phyloP scores from a whole-genome alignment of 1,140 invertebrate genomes.

The Drosophila carrolli region DNA sequence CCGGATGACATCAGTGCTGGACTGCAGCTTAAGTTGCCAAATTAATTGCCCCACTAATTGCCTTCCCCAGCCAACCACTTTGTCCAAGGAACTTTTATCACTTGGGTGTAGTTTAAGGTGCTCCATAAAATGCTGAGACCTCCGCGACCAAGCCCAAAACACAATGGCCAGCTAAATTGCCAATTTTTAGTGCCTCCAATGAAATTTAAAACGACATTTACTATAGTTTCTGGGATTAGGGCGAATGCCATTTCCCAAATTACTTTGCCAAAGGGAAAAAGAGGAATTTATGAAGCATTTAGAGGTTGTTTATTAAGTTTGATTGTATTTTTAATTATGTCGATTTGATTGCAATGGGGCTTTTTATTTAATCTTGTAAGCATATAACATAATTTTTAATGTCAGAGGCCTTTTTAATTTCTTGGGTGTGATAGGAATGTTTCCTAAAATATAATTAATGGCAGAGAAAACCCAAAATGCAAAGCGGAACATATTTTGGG shows the following conservation, averaged over 20 bases:
- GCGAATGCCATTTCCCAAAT: conserved; percentile 60
- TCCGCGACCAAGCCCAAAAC: conserved; percentile 24
- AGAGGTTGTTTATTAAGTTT: conserved; percentile 18
- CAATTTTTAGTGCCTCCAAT: conserved; percentile 70
- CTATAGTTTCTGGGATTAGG: conserved; percentile 23
- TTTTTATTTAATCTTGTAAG: background rate
- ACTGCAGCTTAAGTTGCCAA: conserved; percentile 41
- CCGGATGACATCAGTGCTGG: conserved; percentile 61
- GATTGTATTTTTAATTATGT: conserved; percentile 26
- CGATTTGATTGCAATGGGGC: conserved; percentile 23
- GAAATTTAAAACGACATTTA: conserved; percentile 64
- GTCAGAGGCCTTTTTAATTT: background rate
- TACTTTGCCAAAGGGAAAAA: conserved; percentile 19
- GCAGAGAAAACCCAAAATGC: no score
- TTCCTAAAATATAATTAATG: no score
- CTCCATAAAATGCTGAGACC: conserved; percentile 37
- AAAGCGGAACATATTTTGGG: no score
- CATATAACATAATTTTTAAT: background rate
- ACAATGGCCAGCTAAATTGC: conserved; percentile 57
- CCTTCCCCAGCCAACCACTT: conserved; percentile 38
- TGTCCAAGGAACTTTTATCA: conserved; percentile 59
- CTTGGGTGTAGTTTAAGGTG: conserved; percentile 58
- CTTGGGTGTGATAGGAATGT: no score
- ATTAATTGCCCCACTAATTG: conserved; percentile 74
- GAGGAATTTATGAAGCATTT: conserved; percentile 3